Base-by-base conservation (phyloP, 2,888 invertebrate genomes). In the Eilema griseolum region DNA sequence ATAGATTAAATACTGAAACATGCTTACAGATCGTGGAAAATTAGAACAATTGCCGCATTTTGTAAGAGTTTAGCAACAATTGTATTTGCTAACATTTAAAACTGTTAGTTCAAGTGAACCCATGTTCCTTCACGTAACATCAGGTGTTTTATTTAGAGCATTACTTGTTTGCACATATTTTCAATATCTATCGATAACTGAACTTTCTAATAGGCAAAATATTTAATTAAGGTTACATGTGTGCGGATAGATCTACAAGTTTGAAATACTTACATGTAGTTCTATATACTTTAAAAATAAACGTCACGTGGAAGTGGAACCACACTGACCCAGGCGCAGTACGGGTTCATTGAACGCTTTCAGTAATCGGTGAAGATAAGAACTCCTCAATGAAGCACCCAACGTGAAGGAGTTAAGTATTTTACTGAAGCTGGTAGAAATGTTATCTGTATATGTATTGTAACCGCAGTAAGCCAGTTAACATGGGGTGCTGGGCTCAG, bases 91-190 rank as follows among this genome's bases (percentile, higher is more conserved):
- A 67, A 69, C 66, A 64, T 83, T 72, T 67, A 71, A 72, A 71
- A 80, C 24, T 85, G 78, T 83, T 82, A 63, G 72, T 76, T 75
- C 85, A 87, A 84, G 81, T 84, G 86, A 81, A 75, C 73, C 67
- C 67, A 7, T 67, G 11, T 61, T 46, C 26, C 70, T 67, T 63
- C 66, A 46, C 60, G 73, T 77, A 63, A 63, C 78, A 71, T 76
- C 85, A 88, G 79, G 79, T 85, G 87, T 87, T 84, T 79, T 83
- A 86, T 77, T 83, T 79, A 63, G 87, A 79, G 61, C 82, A 77
- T 37, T 67, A 26, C 71, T 12, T 78, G 64, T 76, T 77, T 81
- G 70, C 31, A 72, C 66, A 74, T 66, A 71, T 74, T 68, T 73
- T 41, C 66, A 74, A 66, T 72, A 66, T 61, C 65, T 72, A 63